These are phyloP conservation scores for Cerastoderma edule DNA, from an alignment of 2,888 invertebrate species.

Conservation along the genomic window DNA sequence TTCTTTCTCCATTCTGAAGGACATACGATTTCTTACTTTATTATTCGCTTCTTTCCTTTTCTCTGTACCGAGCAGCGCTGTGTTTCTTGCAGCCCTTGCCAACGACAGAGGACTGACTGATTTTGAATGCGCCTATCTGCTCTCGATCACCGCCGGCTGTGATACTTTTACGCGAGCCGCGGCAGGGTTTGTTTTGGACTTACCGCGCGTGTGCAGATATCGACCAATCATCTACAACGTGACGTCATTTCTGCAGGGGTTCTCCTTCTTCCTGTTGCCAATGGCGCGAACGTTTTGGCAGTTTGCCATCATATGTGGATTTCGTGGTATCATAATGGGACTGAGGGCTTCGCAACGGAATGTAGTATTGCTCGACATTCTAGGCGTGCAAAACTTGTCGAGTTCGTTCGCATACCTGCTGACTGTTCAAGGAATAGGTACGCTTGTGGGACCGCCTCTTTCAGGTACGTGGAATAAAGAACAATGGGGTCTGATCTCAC, in stretches of 20 bases:
- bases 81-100: conserved; percentile 73
- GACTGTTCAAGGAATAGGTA: conserved; percentile 37
- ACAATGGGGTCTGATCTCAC: no score
- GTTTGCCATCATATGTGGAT: conserved; percentile 53
- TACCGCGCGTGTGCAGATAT: conserved; percentile 57
- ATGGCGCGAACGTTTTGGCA: conserved; percentile 31
- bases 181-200: conserved; percentile 68
- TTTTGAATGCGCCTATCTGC: conserved; percentile 64
- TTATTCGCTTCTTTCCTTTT: conserved; percentile 58
- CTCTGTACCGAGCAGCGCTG: conserved; percentile 59
- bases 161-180: conserved; percentile 68
- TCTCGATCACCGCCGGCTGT: conserved; percentile 67
- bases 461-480: conserved; percentile 47
- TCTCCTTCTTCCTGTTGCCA: conserved; percentile 61
- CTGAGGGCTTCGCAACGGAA: conserved; percentile 42
- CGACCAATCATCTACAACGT: conserved; percentile 67
- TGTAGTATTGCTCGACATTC: conserved; percentile 51
- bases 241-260: conserved; percentile 65
- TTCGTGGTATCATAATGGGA: conserved; percentile 37
- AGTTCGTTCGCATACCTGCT: conserved; percentile 47
- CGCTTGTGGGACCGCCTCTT: conserved; percentile 48
- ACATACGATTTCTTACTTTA: conserved; percentile 61
- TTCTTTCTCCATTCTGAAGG: conserved; percentile 57
- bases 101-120: conserved; percentile 60
- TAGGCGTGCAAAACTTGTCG: conserved; percentile 50